Evolutionary conservation across 2,888 invertebrate species (phyloP), one percentile per base, ranked within the genome.

Genomic region (Hyles lineata): DNA sequence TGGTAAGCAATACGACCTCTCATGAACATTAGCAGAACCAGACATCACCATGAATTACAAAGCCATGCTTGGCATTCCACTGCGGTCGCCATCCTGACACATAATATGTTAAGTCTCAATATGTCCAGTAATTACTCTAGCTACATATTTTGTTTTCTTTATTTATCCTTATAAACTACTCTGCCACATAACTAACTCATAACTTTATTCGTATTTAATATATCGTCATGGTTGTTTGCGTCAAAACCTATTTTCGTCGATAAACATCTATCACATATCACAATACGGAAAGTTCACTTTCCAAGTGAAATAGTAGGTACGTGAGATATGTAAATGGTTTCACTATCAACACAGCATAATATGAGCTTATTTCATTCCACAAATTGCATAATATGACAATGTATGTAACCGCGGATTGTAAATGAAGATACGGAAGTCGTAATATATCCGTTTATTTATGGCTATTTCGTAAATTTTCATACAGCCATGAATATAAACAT

Each of bases 231-330:
- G 2, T 8, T 19, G 19, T 61, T 15, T 23, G 17, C 23, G 29
- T 60, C 11, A 60, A 60, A 60, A 60, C 25, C 25, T 23, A 23
- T 61, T 19, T 43, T 50, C 55, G 6, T 50, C 7, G 67, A 67
- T 67, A 50, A 63, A 17, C 50, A 67, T 50, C 67, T 43, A 63
- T 43, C 43, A 43, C 5, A 43, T 43, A 32, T 23, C 63, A 23
- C n/a, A 63, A 63, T 35, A 63, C 35, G 17, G 43, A 69, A 59
- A 50, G 70, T 58, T 71, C 23, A 35, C 70, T 50, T 67, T 67
- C 67, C 43, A 50, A 21, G 17, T 50, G 43, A 67, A 67, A 43
- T 50, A 4, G 43, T 50, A 50, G 11, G 43, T 50, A 50, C 67
- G 67, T 67, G 67, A 67, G 50, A 67, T 67, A 67, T n/a, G 55